These are phyloP conservation scores for Dexiosoma caninum DNA, from an alignment of 2,888 invertebrate species.

Conservation along the genomic window DNA sequence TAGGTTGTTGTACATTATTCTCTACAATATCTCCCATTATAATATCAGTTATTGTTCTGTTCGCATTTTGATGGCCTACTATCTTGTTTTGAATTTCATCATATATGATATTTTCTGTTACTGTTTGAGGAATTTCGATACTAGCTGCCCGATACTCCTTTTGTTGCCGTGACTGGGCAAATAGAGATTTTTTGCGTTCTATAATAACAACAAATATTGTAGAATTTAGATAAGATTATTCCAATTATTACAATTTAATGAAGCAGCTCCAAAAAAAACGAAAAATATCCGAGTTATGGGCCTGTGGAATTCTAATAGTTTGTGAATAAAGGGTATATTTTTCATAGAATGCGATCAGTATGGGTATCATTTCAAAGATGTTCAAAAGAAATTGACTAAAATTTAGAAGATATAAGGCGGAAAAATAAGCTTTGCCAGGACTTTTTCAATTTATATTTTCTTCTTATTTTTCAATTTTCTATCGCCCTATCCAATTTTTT, in stretches of 20 bases:
- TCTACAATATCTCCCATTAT: slow-evolving; percentile 81
- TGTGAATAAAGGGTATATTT: too few relatives aligned
- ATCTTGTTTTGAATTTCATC: slow-evolving; percentile 70
- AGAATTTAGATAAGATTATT: neutral
- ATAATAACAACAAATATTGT: neutral
- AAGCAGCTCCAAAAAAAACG: too few relatives aligned
- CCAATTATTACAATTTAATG: neutral
- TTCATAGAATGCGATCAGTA: too few relatives aligned
- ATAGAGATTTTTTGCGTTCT: slow-evolving; percentile 73
- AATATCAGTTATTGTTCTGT: slow-evolving; percentile 50
- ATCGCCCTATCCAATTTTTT: too few relatives aligned
- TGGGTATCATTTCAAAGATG: too few relatives aligned
- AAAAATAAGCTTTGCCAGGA: too few relatives aligned
- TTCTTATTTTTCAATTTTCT: too few relatives aligned
- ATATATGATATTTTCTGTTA: slow-evolving; percentile 56
- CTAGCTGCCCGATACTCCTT: neutral
- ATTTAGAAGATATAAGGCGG: too few relatives aligned
- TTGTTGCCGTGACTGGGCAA: slow-evolving; percentile 69
- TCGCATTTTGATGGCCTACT: slow-evolving; percentile 41
- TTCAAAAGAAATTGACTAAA: too few relatives aligned
- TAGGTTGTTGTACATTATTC: slow-evolving; percentile 58
- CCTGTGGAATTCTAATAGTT: too few relatives aligned
- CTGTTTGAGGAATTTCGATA: neutral
- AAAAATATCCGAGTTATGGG: too few relatives aligned
- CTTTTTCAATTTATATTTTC: too few relatives aligned